Conservation (phyloP, 2,888 invertebrate species). For the Ophion ellenae region DNA sequence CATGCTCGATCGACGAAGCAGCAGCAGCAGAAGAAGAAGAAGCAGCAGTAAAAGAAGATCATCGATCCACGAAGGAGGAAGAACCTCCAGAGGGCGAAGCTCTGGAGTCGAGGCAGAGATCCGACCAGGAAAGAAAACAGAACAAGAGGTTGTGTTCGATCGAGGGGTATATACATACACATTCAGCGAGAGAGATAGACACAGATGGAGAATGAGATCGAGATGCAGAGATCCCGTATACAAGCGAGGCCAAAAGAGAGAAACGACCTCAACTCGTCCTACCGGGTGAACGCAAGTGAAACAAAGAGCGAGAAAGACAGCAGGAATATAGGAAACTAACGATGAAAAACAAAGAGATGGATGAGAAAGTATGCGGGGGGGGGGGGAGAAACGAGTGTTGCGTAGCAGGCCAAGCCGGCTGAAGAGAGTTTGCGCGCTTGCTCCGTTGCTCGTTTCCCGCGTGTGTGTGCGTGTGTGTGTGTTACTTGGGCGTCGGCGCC, state of each 20-base stretch:
- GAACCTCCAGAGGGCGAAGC: slow-evolving; percentile 58
- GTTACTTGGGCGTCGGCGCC: slow-evolving; percentile 75
- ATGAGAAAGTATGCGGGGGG: slow-evolving; percentile 22
- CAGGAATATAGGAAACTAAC: slow-evolving; percentile 42
- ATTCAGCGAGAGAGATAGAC: slow-evolving; percentile 5
- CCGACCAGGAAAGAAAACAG: slow-evolving; percentile 34
- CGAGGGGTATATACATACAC: slow-evolving; percentile 17
- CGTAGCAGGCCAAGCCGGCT: slow-evolving; percentile 27
- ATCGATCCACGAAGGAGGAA: slow-evolving; percentile 54
- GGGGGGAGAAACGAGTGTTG: slow-evolving; percentile 46
- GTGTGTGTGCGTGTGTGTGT: slow-evolving; percentile 14
- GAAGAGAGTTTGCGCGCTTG: slow-evolving; percentile 52
- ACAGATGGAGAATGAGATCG: slow-evolving; percentile 24
- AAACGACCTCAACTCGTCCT: slow-evolving; percentile 19
- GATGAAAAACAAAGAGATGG: slow-evolving; percentile 36
- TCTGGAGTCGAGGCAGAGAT: slow-evolving; percentile 42
- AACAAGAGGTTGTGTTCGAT: neutral
- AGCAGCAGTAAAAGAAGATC: slow-evolving; percentile 27
- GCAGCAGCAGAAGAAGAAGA: neutral
- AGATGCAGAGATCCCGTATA: neutral
- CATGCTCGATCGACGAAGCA: slow-evolving; percentile 17
- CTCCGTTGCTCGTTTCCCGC: slow-evolving; percentile 29
- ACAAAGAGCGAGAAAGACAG: slow-evolving; percentile 39
- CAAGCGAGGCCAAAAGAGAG: slow-evolving; percentile 19
- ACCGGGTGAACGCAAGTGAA: neutral